Evolutionary conservation across 2,888 invertebrate genomes (phyloP).

Genomic region (Lycaena phlaeas): DNA sequence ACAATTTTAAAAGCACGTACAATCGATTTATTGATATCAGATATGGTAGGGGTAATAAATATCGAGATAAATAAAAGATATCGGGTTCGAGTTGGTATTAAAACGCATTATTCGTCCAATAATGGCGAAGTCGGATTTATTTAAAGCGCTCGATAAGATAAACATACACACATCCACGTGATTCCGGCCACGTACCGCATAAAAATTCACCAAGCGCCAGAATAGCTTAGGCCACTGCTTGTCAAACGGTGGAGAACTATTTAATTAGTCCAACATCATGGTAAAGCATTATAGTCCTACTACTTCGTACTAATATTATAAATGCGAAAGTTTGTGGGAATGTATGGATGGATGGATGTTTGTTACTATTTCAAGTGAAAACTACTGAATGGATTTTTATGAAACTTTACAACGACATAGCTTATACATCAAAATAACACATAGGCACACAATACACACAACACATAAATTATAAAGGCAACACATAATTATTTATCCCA

Average conservation of each 20-base stretch:
- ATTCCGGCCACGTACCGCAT: conserved; percentile 9
- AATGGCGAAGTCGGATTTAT: conserved; percentile 18
- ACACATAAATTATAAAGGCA: too few relatives aligned
- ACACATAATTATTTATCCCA: too few relatives aligned
- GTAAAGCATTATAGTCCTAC: too few relatives aligned
- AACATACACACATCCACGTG: conserved; percentile 4
- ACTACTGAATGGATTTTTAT: too few relatives aligned
- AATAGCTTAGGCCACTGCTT: conserved; percentile 13
- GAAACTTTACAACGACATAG: too few relatives aligned
- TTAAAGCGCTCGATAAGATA: conserved; percentile 15
- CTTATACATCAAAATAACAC: too few relatives aligned
- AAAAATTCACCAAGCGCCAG: conserved; percentile 12
- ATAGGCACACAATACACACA: too few relatives aligned
- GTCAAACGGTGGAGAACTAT: conserved; percentile 14
- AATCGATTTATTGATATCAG: conserved; percentile 10
- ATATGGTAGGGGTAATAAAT: conserved; percentile 9
- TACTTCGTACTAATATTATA: too few relatives aligned
- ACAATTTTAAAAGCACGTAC: conserved; percentile 8
- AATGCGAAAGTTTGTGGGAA: too few relatives aligned
- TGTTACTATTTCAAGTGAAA: too few relatives aligned
- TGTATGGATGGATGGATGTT: too few relatives aligned
- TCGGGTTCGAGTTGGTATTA: neutral
- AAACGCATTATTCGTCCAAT: conserved; percentile 9
- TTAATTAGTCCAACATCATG: too few relatives aligned
- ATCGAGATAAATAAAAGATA: conserved; percentile 12